Evolutionary conservation across 1,140 invertebrate genomes (phyloP).

Genomic region (Sinonovacula constricta): DNA sequence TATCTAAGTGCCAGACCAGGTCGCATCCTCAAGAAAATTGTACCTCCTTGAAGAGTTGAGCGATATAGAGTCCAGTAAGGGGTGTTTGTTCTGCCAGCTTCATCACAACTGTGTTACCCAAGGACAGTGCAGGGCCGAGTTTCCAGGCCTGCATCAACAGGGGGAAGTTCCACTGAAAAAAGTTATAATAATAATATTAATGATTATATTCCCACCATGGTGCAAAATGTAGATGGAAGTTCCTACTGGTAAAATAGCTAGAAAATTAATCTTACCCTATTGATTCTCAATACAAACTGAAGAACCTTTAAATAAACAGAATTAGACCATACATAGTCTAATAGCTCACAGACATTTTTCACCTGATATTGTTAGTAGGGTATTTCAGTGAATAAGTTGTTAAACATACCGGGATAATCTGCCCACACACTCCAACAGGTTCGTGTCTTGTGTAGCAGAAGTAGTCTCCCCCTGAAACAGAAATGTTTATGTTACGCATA

Average conservation of each 20-base stretch:
- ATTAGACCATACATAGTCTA: not conserved
- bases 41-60: slow-evolving; percentile 72
- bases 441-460: slow-evolving; percentile 73
- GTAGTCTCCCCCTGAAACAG: slow-evolving; percentile 66
- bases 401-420: slow-evolving; percentile 68
- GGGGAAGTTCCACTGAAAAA: slow-evolving; percentile 83
- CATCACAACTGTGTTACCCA: slow-evolving; percentile 83
- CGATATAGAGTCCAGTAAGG: slow-evolving; percentile 69
- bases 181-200: slow-evolving; percentile 3
- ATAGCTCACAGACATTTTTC: not conserved
- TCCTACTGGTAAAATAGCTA: not conserved
- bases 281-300: not conserved
- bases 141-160: slow-evolving; percentile 80
- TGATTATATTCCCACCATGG: not conserved
- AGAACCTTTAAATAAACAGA: not conserved
- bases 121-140: slow-evolving; percentile 82
- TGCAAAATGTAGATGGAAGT: not conserved
- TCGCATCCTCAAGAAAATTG: too few relatives aligned
- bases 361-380: not conserved
- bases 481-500: too few relatives aligned
- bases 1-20: too few relatives aligned
- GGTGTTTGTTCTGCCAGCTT: slow-evolving; percentile 84
- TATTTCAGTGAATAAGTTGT: not conserved
- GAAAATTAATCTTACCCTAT: not conserved
- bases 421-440: slow-evolving; percentile 72